These are phyloP conservation scores for Rallus limicola DNA, from an alignment of 2,113 vertebrate genomes.

Conservation along the genomic window DNA sequence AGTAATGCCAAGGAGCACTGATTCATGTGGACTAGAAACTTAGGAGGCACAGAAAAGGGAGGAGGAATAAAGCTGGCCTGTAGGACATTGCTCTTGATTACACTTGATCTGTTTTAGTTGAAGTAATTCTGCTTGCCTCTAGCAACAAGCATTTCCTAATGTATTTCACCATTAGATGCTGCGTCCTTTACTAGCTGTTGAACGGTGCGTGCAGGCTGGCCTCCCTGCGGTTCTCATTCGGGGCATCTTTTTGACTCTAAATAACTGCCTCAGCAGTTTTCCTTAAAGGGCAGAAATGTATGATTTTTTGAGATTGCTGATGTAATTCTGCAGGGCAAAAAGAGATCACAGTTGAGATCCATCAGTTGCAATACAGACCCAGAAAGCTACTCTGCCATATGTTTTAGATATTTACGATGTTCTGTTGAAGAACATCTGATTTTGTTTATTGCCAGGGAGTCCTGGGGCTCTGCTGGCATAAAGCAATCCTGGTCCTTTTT, in stretches of 20 bases:
- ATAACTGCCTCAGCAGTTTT: background rate
- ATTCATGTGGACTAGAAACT: background rate
- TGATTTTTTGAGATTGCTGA: background rate
- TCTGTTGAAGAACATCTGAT: background rate
- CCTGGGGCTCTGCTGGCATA: background rate
- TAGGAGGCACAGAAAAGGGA: background rate
- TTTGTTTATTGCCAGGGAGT: background rate
- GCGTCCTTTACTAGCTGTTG: background rate
- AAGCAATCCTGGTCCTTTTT: background rate
- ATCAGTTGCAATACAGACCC: background rate
- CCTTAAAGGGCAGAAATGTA: background rate
- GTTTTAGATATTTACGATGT: background rate
- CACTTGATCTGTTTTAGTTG: background rate
- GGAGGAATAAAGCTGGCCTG: background rate
- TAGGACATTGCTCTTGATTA: background rate
- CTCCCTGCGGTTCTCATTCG: background rate
- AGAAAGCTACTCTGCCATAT: background rate
- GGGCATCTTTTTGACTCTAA: background rate
- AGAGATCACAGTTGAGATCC: background rate
- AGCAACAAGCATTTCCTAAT: background rate
- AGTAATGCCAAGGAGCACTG: background rate
- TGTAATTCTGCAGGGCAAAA: background rate
- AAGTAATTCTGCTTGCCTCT: slow-evolving; percentile 17
- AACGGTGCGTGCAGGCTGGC: background rate
- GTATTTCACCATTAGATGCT: background rate